These are phyloP conservation scores for Decapterus maruadsi DNA, from an alignment of 2,797 vertebrate species.

Conservation along the genomic window DNA sequence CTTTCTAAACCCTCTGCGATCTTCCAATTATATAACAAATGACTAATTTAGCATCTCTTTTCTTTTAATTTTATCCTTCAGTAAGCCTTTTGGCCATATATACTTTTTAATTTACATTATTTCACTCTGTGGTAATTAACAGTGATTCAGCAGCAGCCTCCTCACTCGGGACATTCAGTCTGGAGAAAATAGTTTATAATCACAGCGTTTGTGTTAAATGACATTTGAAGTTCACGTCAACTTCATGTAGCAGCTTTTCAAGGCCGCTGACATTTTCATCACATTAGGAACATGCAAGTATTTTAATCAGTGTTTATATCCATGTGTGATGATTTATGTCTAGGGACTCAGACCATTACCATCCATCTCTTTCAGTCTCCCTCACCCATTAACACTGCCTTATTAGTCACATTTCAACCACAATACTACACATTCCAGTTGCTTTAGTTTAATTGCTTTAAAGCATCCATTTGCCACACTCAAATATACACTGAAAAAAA, in stretches of 20 bases:
- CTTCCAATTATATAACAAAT: slow-evolving; percentile 38
- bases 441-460: neutral
- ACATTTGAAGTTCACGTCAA: slow-evolving; percentile 3
- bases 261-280: slow-evolving; percentile 17
- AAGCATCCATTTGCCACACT: neutral
- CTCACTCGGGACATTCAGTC: neutral
- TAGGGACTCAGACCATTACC: neutral
- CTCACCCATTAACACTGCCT: neutral
- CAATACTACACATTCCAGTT: neutral
- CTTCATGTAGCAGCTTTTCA: neutral
- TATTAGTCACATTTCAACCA: neutral
- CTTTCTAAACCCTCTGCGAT: slow-evolving; percentile 6
- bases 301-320: slow-evolving; percentile 8
- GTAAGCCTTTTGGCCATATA: slow-evolving; percentile 33
- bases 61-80: slow-evolving; percentile 26
- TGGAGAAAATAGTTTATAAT: neutral
- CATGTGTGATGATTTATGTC: neutral
- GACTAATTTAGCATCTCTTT: slow-evolving; percentile 39
- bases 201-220: neutral
- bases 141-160: slow-evolving; percentile 21
- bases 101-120: slow-evolving; percentile 29
- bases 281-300: neutral
- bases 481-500: too few relatives aligned
- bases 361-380: neutral
- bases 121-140: slow-evolving; percentile 38